Evolutionary conservation across 2,113 vertebrate species (phyloP).

Genomic region (Anhinga anhinga): DNA sequence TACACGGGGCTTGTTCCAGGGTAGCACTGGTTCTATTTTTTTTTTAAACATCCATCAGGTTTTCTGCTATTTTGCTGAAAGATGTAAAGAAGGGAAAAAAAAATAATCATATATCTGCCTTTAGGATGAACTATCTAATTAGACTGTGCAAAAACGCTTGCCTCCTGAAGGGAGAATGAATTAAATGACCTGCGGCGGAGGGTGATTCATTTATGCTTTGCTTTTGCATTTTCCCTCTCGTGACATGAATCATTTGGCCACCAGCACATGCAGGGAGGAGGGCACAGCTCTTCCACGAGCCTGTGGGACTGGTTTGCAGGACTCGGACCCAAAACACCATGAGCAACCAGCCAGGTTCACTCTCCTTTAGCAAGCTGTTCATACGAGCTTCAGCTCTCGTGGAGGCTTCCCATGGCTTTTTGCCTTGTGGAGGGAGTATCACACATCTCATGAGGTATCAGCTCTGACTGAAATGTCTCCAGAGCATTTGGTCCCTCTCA

Average conservation of each 20-base stretch:
- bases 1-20: not conserved
- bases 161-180: conserved; percentile 37
- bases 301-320: not conserved
- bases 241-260: conserved; percentile 7
- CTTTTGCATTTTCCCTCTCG: not conserved
- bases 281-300: not conserved
- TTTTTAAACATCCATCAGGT: not conserved
- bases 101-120: conserved; percentile 14
- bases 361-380: not conserved
- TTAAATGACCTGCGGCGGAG: not conserved
- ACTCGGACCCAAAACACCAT: not conserved
- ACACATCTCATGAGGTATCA: not conserved
- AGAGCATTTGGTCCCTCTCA: not conserved
- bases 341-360: not conserved
- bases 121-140: conserved; percentile 62
- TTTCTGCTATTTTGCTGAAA: conserved; percentile 5
- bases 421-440: not conserved
- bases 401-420: not conserved
- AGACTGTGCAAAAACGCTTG: conserved; percentile 32
- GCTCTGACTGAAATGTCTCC: not conserved
- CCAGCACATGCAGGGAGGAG: not conserved
- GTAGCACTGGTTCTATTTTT: not conserved
- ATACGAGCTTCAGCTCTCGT: fast-evolving
- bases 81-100: not conserved
- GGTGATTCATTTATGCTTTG: conserved; percentile 26